phyloP scores from a whole-genome alignment of 2,797 vertebrate genomes.

The Argentina silus region DNA sequence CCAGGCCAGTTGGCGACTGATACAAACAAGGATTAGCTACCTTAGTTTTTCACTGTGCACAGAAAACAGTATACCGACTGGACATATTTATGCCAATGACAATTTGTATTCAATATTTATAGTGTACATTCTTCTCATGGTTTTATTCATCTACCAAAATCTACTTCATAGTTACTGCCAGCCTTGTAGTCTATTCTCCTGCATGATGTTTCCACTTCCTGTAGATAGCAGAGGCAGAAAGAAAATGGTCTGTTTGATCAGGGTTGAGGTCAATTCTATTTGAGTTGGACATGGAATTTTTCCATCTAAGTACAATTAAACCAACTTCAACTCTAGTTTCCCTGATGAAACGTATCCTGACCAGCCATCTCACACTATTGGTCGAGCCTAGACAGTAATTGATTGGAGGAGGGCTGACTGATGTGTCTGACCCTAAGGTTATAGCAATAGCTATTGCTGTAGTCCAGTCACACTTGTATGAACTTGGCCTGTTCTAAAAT shows the following conservation, averaged over 20 bases:
- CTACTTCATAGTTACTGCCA: neutral
- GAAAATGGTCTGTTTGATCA: neutral
- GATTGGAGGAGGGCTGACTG: neutral
- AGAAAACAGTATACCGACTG: neutral
- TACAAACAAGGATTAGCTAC: conserved; percentile 8
- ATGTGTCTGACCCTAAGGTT: neutral
- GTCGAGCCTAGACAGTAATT: neutral
- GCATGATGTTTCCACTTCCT: conserved; percentile 2
- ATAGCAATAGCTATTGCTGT: neutral
- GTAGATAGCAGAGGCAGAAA: neutral
- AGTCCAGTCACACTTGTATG: neutral
- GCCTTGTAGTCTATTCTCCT: neutral
- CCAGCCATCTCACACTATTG: neutral
- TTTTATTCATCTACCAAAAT: neutral
- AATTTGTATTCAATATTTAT: conserved; percentile 10
- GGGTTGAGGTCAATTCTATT: neutral
- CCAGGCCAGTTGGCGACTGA: conserved; percentile 5
- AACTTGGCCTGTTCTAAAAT: neutral
- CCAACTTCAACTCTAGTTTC: neutral
- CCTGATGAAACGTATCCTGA: neutral
- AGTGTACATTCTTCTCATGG: neutral
- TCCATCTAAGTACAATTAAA: neutral
- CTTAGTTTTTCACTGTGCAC: conserved; percentile 24
- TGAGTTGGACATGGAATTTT: neutral
- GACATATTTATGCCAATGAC: neutral